Percentiles rank a stretch among this genome's conserved stretches.
phyloP scores from a whole-genome alignment of 1,140 invertebrate genomes.

The Papilio polytes region DNA sequence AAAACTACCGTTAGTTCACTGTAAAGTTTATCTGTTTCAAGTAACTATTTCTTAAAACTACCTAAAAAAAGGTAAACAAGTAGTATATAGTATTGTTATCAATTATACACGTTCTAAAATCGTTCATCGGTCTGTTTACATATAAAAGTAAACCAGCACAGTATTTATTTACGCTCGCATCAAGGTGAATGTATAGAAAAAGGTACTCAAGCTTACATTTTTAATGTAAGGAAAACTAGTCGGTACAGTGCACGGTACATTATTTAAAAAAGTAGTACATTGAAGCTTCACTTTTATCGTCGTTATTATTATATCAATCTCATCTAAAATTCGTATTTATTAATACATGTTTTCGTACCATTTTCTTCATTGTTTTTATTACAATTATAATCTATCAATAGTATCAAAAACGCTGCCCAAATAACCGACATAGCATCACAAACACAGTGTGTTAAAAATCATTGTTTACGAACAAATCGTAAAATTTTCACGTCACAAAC shows the following conservation, averaged over 20 bases:
- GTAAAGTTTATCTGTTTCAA: background rate
- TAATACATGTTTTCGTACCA: background rate
- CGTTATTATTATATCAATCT: background rate
- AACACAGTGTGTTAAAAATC: too few relatives aligned
- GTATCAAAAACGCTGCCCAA: too few relatives aligned
- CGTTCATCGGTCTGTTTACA: background rate
- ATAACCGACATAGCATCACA: too few relatives aligned
- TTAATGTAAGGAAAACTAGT: constrained; percentile 8
- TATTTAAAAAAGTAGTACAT: constrained; percentile 3
- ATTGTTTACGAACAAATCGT: too few relatives aligned
- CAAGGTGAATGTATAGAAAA: background rate
- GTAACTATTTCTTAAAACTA: background rate
- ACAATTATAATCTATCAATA: too few relatives aligned
- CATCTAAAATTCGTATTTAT: background rate
- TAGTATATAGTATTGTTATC: background rate
- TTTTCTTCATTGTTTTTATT: background rate
- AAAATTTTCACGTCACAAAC: background rate
- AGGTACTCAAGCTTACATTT: constrained; percentile 10
- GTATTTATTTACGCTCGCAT: constrained; percentile 8
- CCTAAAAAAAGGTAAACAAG: background rate
- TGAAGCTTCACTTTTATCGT: background rate
- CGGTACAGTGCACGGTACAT: background rate
- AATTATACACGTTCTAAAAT: background rate
- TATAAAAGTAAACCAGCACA: constrained; percentile 4
- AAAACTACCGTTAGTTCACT: background rate